A percentile compares a stretch with the other conserved stretches of the same genome.
These are phyloP conservation scores for Corythucha ciliata DNA, from an alignment of 2,888 invertebrate species.

Conservation along the genomic window DNA sequence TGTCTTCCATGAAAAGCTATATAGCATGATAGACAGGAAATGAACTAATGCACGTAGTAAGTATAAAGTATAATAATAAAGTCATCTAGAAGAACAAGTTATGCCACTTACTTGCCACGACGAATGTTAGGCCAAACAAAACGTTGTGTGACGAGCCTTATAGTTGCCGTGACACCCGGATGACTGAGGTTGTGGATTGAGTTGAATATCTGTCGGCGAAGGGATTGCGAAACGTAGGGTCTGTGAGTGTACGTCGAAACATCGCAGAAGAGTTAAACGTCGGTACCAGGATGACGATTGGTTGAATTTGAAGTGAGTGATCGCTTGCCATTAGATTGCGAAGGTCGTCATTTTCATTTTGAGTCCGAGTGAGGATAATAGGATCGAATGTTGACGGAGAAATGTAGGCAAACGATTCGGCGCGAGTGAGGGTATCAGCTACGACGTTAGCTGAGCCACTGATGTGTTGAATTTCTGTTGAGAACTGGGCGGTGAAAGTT, in stretches of 20 bases:
- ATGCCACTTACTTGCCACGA: too few species aligned
- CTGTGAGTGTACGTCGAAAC: background rate
- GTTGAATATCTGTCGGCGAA: slow-evolving; percentile 22
- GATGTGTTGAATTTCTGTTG: slow-evolving; percentile 39
- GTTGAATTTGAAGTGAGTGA: too few species aligned
- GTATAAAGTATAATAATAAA: too few species aligned
- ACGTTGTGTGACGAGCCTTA: slow-evolving; percentile 36
- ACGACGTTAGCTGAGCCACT: slow-evolving; percentile 38
- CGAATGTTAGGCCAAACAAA: slow-evolving; percentile 41
- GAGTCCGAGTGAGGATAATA: background rate
- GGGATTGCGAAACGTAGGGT: slow-evolving; percentile 20
- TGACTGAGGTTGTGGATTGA: slow-evolving; percentile 35
- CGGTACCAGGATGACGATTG: background rate
- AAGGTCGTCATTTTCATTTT: background rate
- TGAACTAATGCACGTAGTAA: too few species aligned
- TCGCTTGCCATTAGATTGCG: too few species aligned
- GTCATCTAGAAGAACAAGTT: too few species aligned
- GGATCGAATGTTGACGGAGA: too few species aligned
- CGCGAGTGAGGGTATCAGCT: slow-evolving; percentile 39
- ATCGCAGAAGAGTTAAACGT: background rate
- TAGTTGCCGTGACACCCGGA: slow-evolving; percentile 33
- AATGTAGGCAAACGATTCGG: too few species aligned
- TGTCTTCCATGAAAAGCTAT: too few species aligned
- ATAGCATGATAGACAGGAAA: too few species aligned
- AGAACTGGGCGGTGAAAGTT: slow-evolving; percentile 39